Conservation (phyloP, 2,888 invertebrate genomes). For the Diaphora mendica region DNA sequence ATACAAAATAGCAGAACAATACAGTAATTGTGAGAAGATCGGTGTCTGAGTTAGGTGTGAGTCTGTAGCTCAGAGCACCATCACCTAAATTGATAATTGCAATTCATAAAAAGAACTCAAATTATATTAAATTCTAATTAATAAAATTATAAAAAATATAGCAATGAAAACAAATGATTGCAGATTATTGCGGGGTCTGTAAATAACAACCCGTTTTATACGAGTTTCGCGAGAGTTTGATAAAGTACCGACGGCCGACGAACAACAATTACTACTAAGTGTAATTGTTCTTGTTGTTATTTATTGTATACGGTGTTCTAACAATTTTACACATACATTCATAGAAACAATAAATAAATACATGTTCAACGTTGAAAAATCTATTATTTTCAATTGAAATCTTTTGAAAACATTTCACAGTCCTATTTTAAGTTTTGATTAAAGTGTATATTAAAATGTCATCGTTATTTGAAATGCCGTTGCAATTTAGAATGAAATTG, state of each 20-base stretch:
- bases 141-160: background rate
- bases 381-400: background rate
- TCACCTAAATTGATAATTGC: background rate
- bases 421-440: background rate
- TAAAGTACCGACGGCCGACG: constrained; percentile 30
- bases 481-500: constrained; percentile 24
- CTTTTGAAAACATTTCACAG: background rate
- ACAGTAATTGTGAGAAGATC: too few relatives aligned
- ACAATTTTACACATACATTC: background rate
- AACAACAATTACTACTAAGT: constrained; percentile 38
- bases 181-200: constrained; percentile 14
- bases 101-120: constrained; percentile 1
- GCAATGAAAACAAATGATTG: constrained; percentile 22
- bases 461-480: constrained; percentile 17
- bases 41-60: too few relatives aligned
- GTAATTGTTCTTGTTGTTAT: constrained; percentile 19
- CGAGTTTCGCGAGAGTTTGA: constrained; percentile 6
- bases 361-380: background rate
- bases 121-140: background rate
- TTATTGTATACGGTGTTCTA: background rate
- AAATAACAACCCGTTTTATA: constrained; percentile 9
- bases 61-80: too few relatives aligned
- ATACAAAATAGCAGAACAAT: too few relatives aligned
- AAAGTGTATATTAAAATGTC: background rate
- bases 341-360: background rate